Percentiles rank a stretch among this genome's conserved stretches.
These are phyloP conservation scores for Enchytraeus crypticus DNA, from an alignment of 2,888 invertebrate genomes.

Conservation along the genomic window DNA sequence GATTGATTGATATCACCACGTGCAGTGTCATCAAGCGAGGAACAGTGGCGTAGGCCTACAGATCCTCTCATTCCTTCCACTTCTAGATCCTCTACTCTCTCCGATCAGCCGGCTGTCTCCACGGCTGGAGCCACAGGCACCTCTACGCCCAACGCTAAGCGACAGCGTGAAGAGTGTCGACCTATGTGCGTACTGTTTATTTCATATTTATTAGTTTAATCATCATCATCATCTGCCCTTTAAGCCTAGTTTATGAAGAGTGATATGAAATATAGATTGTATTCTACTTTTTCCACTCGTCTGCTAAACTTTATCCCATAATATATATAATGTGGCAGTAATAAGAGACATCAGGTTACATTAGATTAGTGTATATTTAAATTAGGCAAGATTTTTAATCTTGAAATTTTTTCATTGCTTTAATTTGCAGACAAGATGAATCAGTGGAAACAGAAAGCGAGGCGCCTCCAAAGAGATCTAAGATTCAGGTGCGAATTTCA, in stretches of 20 bases:
- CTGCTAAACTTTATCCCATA: too few species aligned
- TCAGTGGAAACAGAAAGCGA: slow-evolving; percentile 13
- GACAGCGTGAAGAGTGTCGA: slow-evolving; percentile 18
- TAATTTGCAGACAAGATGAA: slow-evolving; percentile 13
- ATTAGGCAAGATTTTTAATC: too few species aligned
- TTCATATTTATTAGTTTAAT: neutral
- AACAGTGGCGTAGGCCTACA: neutral
- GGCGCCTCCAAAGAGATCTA: slow-evolving; percentile 16
- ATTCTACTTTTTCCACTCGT: neutral
- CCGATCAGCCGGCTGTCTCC: neutral
- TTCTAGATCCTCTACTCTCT: neutral
- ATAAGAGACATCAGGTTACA: too few species aligned
- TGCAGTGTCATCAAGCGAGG: slow-evolving; percentile 18
- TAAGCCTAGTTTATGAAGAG: neutral
- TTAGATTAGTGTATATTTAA: too few species aligned
- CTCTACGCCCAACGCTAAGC: too few species aligned
- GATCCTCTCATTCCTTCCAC: neutral
- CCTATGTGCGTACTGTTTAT: neutral
- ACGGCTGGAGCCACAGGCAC: too few species aligned
- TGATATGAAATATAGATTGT: neutral
- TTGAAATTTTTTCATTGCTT: neutral
- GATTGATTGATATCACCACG: too few species aligned
- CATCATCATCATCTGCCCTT: neutral
- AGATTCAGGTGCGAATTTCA: slow-evolving; percentile 9
- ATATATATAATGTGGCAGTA: too few species aligned